Evolutionary conservation across 2,888 invertebrate genomes (phyloP).

Genomic region (Drosophila acutilabella): DNA sequence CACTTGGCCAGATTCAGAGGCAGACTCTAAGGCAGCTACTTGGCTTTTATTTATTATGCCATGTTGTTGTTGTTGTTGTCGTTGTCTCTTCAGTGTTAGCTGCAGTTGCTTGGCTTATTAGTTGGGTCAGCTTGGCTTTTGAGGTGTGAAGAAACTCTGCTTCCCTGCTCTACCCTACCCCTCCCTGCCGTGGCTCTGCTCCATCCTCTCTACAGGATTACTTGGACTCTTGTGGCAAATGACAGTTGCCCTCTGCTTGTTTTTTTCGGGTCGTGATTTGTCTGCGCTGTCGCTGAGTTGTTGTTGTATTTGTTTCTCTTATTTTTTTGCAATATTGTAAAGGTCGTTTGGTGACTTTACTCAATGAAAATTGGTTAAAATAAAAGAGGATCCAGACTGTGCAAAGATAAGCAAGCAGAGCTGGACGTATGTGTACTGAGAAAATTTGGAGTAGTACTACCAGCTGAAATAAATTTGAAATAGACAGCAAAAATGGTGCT

Average conservation of each 20-base stretch:
- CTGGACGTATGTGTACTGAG: too few relatives aligned
- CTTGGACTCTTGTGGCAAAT: conserved; percentile 38
- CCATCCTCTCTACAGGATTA: conserved; percentile 13
- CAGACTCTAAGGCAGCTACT: conserved; percentile 75
- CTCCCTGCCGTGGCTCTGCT: background rate
- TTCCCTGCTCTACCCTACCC: background rate
- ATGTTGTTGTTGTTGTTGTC: conserved; percentile 52
- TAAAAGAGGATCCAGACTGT: conserved; percentile 6
- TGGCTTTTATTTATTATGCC: conserved; percentile 80
- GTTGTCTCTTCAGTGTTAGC: conserved; percentile 50
- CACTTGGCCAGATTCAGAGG: conserved; percentile 44
- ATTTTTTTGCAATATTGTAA: conserved; percentile 55
- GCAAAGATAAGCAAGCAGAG: conserved; percentile 41
- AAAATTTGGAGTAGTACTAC: too few relatives aligned
- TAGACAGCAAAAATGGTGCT: too few relatives aligned
- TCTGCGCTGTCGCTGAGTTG: conserved; percentile 52
- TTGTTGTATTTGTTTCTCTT: background rate
- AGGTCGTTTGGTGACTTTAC: conserved; percentile 75
- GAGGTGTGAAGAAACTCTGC: conserved; percentile 70
- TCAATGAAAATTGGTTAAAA: conserved; percentile 67
- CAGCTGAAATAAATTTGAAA: too few relatives aligned
- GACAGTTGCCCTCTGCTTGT: conserved; percentile 57
- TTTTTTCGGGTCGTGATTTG: conserved; percentile 73
- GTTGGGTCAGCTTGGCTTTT: conserved; percentile 70
- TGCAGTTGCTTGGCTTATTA: conserved; percentile 65